Evolutionary conservation across 2,888 invertebrate genomes (phyloP), one percentile per base, ranked within the genome.

Genomic region (Alsophila aescularia): DNA sequence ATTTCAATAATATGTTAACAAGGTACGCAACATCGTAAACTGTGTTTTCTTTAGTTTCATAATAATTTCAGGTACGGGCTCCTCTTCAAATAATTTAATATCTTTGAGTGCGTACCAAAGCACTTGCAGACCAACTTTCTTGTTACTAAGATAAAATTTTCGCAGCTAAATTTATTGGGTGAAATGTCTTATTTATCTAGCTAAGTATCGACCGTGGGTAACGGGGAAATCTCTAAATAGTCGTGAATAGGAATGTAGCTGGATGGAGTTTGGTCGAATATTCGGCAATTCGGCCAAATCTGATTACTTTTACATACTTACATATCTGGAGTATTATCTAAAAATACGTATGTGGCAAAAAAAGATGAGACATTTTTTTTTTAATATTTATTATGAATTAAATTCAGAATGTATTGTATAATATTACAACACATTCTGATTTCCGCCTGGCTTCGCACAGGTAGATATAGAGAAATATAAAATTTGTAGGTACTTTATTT

Each of bases 211-310:
- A 70, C 70, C 73, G 65, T 72, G 68, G 75, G 72, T 74, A 72
- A 73, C 68, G 69, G 70, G 71, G 76, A 78, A 77, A 73, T 74
- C 74, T 81, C 81, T 72, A 76, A 79, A 79, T 78, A 81, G 79
- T 78, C 79, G 3, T 36, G 42, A 21, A 36, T 36, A 48, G 53
- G 24, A n/a, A 0, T 36, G 27, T 3, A 2, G 7, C 18, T 40
- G 8, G n/a, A 21, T 27, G 16, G 7, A 3, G 3, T 37, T 53
- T 24, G 5, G 42, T 37, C 53, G 48, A 31, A 39, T 43, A 37
- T 2, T 18, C 9, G n/a, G 13, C 13, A 16, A 29, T 35, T 24
- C 49, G 49, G 40, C 21, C 14, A 13, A 34, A 34, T 9, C 10
- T 29, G 29, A 29, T 29, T 10, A 10, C n/a, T n/a, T n/a, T n/a